Conservation (phyloP, 2,113 vertebrate species). For the Laticauda laticaudata region DNA sequence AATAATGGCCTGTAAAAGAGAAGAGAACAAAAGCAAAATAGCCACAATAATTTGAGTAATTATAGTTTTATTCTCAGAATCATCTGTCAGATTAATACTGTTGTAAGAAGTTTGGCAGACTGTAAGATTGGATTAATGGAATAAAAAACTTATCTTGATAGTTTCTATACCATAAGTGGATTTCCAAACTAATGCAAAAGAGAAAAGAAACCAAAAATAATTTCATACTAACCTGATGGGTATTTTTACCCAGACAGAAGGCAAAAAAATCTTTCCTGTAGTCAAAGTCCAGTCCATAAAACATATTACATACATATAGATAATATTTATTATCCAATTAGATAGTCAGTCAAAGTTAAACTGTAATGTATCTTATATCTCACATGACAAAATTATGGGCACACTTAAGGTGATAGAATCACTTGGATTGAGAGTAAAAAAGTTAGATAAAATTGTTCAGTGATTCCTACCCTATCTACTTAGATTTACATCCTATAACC, state of each 20-base stretch:
- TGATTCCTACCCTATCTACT: neutral
- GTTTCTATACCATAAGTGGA: neutral
- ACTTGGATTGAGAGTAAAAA: neutral
- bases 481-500: neutral
- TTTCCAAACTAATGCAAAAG: neutral
- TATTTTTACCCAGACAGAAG: neutral
- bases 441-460: neutral
- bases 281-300: neutral
- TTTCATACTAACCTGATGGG: neutral
- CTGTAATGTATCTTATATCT: neutral
- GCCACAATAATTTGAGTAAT: conserved; percentile 4
- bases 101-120: neutral
- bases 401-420: neutral
- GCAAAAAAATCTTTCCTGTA: neutral
- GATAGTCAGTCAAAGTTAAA: neutral
- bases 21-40: conserved; percentile 10
- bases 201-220: neutral
- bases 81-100: neutral
- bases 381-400: neutral
- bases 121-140: conserved; percentile 6
- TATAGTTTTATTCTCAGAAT: conserved; percentile 7
- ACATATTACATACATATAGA: neutral
- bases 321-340: neutral
- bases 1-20: conserved; percentile 8
- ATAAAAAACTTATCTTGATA: neutral